Conservation (phyloP, 2,888 invertebrate species). For the Glaucopsyche alexis region DNA sequence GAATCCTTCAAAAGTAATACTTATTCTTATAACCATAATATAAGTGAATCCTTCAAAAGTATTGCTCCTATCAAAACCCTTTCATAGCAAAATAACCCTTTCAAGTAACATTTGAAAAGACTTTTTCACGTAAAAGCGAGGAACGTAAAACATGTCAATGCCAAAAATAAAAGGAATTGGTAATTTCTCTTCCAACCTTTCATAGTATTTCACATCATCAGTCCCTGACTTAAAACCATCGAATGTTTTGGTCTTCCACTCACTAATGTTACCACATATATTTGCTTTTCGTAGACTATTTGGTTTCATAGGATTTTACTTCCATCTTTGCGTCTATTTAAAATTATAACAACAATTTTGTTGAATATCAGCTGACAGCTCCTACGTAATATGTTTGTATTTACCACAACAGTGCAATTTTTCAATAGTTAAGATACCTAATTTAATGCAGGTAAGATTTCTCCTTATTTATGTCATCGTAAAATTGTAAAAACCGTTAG, state of each 20-base stretch:
- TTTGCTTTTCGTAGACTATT: no score
- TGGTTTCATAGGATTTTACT: no score
- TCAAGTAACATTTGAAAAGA: constrained; percentile 1
- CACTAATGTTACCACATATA: no score
- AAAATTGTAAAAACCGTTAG: no score
- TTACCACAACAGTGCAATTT: no score
- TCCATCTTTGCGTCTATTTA: no score
- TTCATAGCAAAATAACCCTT: neutral
- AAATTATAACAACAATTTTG: no score
- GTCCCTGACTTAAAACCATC: neutral
- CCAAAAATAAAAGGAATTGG: constrained; percentile 4
- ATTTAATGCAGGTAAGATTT: no score
- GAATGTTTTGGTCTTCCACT: neutral
- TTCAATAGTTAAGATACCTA: no score
- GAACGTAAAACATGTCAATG: neutral
- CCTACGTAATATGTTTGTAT: no score
- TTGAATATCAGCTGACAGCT: no score
- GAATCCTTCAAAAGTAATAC: neutral
- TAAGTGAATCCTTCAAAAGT: neutral
- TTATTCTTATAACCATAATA: neutral
- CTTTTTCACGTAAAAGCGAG: neutral
- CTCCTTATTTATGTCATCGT: no score
- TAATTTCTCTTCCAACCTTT: neutral
- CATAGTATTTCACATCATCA: neutral
- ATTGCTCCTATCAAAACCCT: neutral